Evolutionary conservation across 2,113 vertebrate genomes (phyloP).

Genomic region (Gallinago media): DNA sequence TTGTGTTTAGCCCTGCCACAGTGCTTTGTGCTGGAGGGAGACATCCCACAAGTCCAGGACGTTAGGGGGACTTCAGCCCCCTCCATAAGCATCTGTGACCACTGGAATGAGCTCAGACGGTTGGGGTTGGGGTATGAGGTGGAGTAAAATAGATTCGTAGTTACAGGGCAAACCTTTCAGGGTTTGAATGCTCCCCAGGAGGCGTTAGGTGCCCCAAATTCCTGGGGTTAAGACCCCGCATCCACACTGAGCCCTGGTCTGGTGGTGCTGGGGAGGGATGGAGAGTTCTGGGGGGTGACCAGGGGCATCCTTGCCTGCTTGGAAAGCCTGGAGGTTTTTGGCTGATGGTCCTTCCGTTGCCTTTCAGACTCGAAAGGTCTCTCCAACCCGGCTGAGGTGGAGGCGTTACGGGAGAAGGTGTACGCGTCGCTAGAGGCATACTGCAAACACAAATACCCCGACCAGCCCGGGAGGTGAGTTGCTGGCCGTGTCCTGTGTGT

Average conservation of each 20-base stretch:
- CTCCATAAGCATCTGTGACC: neutral
- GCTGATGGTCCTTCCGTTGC: neutral
- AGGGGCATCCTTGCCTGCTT: neutral
- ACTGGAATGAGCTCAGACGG: neutral
- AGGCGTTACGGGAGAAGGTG: conserved; percentile 96
- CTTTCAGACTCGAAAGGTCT: conserved; percentile 94
- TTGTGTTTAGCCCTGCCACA: neutral
- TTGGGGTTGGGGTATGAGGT: neutral
- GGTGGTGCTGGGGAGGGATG: neutral
- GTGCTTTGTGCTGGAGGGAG: neutral
- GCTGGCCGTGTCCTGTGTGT: neutral
- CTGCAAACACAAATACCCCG: conserved; percentile 99
- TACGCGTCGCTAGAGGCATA: conserved; percentile 97
- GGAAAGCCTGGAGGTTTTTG: neutral
- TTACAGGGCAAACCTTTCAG: rapidly evolving
- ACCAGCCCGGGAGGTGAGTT: conserved; percentile 95
- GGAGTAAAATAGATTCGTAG: neutral
- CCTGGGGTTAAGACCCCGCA: neutral
- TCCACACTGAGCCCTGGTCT: neutral
- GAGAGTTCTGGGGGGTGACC: rapidly evolving
- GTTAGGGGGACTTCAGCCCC: neutral
- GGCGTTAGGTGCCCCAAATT: neutral
- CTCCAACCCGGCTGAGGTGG: conserved; percentile 94
- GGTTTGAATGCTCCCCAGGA: neutral
- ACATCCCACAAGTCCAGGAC: neutral